These are phyloP conservation scores for Xenops minutus DNA, from an alignment of 2,797 vertebrate genomes.

Conservation along the genomic window DNA sequence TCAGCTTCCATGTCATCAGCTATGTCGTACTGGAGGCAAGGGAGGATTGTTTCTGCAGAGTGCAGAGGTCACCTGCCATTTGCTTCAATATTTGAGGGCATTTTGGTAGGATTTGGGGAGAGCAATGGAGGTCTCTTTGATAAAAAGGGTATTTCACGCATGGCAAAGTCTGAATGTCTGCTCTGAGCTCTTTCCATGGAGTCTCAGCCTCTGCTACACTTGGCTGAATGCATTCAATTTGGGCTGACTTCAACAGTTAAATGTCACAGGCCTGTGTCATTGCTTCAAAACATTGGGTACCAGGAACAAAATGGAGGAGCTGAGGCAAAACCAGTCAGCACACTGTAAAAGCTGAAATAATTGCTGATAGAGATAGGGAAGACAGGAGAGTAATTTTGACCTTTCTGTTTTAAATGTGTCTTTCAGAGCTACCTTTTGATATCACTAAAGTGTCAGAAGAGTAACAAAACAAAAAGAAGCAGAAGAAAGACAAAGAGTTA, in stretches of 20 bases:
- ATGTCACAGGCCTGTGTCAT: neutral
- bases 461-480: neutral
- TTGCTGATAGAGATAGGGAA: neutral
- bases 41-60: neutral
- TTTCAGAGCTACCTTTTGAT: neutral
- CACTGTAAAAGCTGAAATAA: neutral
- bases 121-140: neutral
- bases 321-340: neutral
- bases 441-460: neutral
- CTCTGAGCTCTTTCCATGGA: neutral
- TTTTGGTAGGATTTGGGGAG: neutral
- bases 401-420: neutral
- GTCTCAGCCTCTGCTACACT: neutral
- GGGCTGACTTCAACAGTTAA: neutral
- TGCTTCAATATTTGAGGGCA: neutral
- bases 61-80: neutral
- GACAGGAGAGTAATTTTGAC: neutral
- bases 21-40: neutral
- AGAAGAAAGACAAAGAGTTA: neutral
- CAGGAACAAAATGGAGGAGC: neutral
- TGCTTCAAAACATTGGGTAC: neutral
- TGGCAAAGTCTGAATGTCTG: neutral
- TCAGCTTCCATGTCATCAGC: neutral
- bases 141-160: neutral
- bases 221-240: neutral